phyloP scores from a whole-genome alignment of 2,888 invertebrate species.

The Himalopsyche kuldschensis region DNA sequence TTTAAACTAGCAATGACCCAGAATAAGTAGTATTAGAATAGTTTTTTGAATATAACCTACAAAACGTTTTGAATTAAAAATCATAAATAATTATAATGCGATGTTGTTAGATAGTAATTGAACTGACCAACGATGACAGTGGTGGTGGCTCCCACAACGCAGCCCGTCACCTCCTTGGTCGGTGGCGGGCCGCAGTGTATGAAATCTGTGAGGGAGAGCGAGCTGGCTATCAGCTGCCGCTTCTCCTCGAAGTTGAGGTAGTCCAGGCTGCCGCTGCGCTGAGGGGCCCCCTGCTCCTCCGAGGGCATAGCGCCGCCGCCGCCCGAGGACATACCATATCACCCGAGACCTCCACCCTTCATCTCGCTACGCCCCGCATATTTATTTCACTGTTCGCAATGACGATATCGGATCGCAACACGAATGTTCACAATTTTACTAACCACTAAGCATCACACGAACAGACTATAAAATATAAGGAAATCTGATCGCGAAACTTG shows the following conservation, averaged over 20 bases:
- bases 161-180: conserved; percentile 52
- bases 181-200: conserved; percentile 71
- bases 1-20: too few species aligned
- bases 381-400: neutral
- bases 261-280: conserved; percentile 82
- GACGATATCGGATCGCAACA: neutral
- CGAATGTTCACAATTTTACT: neutral
- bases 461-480: neutral
- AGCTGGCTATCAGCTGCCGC: conserved; percentile 85
- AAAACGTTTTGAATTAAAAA: too few species aligned
- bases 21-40: too few species aligned
- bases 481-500: neutral
- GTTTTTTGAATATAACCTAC: too few species aligned
- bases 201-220: conserved; percentile 84
- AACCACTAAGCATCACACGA: neutral
- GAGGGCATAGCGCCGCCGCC: conserved; percentile 34
- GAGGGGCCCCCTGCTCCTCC: conserved; percentile 54
- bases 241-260: conserved; percentile 91
- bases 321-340: conserved; percentile 39
- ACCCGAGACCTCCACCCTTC: conserved; percentile 10
- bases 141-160: conserved; percentile 44
- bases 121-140: conserved; percentile 25
- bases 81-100: too few species aligned
- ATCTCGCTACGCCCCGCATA: conserved; percentile 6
- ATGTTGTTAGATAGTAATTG: neutral